These are phyloP conservation scores for Ceratosolen solmsi DNA, from an alignment of 1,140 invertebrate species.

Conservation along the genomic window DNA sequence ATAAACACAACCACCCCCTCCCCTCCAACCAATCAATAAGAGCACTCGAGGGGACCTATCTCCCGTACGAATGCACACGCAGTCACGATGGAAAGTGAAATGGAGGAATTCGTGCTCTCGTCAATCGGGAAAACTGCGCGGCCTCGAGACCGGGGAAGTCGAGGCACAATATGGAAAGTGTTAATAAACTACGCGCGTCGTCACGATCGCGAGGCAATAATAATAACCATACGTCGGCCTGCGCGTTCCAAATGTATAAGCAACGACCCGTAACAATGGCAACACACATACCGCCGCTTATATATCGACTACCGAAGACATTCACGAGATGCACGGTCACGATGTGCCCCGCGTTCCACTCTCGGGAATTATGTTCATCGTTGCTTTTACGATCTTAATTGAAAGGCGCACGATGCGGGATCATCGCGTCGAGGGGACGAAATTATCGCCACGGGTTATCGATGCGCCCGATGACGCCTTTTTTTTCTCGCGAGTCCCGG, in stretches of 20 bases:
- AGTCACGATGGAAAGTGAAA: conserved; percentile 5
- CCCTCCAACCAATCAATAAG: too few species aligned
- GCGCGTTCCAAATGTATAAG: background rate
- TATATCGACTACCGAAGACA: background rate
- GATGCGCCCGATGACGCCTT: background rate
- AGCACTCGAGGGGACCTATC: background rate
- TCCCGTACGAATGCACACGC: background rate
- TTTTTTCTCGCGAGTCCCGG: background rate
- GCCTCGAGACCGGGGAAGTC: background rate
- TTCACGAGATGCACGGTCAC: conserved; percentile 1
- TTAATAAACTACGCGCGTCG: conserved; percentile 32
- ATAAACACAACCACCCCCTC: background rate
- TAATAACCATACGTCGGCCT: background rate
- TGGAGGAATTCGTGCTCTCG: background rate
- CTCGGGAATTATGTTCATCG: conserved; percentile 22
- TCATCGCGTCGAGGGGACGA: background rate
- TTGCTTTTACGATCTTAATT: conserved; percentile 42
- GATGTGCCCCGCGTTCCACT: background rate
- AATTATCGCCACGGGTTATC: background rate
- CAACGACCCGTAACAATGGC: background rate
- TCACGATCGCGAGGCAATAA: conserved; percentile 31
- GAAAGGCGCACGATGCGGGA: conserved; percentile 2
- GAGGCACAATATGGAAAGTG: conserved; percentile 20
- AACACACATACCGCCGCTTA: background rate
- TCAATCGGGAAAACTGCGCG: background rate